These are phyloP conservation scores for Laupala kohalensis DNA, from an alignment of 1,140 invertebrate genomes.

Conservation along the genomic window DNA sequence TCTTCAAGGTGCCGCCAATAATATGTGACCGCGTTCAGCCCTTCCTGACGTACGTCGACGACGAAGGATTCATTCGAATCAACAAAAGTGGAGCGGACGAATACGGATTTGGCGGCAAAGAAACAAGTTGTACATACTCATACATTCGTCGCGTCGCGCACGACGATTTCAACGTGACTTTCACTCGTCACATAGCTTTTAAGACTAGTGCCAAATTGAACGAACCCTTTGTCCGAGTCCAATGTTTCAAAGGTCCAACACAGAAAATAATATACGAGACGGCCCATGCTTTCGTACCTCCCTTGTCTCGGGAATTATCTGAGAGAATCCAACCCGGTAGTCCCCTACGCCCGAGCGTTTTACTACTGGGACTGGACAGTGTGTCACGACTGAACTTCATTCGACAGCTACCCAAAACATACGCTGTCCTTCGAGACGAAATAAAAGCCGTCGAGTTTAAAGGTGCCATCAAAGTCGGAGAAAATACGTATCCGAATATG, in stretches of 20 bases:
- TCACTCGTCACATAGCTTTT: not conserved
- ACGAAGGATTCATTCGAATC: conserved; percentile 7
- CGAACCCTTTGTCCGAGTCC: conserved; percentile 26
- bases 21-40: conserved; percentile 5
- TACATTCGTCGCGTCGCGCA: not conserved
- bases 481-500: conserved; percentile 34
- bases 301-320: conserved; percentile 5
- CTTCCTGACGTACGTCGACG: conserved; percentile 11
- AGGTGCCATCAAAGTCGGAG: conserved; percentile 32
- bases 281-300: conserved; percentile 26
- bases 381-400: conserved; percentile 42
- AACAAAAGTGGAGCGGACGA: conserved; percentile 3
- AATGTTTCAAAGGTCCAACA: conserved; percentile 22
- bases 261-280: conserved; percentile 29
- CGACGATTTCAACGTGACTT: conserved; percentile 2
- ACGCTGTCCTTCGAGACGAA: conserved; percentile 27
- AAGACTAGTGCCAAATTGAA: not conserved
- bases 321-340: not conserved
- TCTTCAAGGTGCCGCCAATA: not conserved
- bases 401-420: conserved; percentile 37
- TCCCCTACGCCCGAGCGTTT: conserved; percentile 20
- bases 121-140: not conserved
- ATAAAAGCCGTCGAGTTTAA: conserved; percentile 27
- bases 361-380: conserved; percentile 41
- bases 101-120: not conserved